Base-by-base conservation (phyloP, 1,140 invertebrate genomes). In the Conopomorpha cramerella region DNA sequence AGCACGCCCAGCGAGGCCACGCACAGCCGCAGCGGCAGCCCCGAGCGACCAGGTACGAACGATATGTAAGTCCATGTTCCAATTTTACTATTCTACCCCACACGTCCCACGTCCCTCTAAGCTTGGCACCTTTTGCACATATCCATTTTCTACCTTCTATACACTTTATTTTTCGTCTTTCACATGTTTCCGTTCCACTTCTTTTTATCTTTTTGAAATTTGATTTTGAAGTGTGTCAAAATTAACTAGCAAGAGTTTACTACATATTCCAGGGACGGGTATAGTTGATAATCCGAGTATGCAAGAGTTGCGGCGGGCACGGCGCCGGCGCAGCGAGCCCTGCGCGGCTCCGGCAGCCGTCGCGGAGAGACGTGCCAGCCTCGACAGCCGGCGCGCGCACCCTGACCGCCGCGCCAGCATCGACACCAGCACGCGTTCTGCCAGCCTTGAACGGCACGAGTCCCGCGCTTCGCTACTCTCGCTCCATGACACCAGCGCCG, bases 21-120 rank as follows among this genome's bases (percentile, higher is more conserved):
- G 13, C 49, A 51, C 58, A 72, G 63, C 12, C 71, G 73, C 44
- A 77, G 73, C 41, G 63, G 59, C 30, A 62, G 66, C 37, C 64
- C 55, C 49, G 68, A 68, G 41, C 66, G 70, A 66, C 58, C 74
- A 79, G 77, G 77, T 79, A 79, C 71, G 77, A 71, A 60, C 58
- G 67, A 79, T 73, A 71, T 73, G 77, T 79, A 79, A 79, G 77
- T 71, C 58, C 46, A 62, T 73, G 77, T 79, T 79, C 77, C 73
- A 77, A 79, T 71, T 71, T 68, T 70, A 60, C 51, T 51, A 60
- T 49, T 55, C 53, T 50, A 41, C 46, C 51, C 51, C 45, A 36
- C 46, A 54, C 49, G 41, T 27, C 32, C 19, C 47, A 49, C 46
- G 41, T 30, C 18, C 37, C 39, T n/a, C n/a, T n/a, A n/a, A n/a